A percentile compares a stretch with the other conserved stretches of the same genome.
phyloP scores from a whole-genome alignment of 2,797 vertebrate genomes.

The Gallirallus australis region DNA sequence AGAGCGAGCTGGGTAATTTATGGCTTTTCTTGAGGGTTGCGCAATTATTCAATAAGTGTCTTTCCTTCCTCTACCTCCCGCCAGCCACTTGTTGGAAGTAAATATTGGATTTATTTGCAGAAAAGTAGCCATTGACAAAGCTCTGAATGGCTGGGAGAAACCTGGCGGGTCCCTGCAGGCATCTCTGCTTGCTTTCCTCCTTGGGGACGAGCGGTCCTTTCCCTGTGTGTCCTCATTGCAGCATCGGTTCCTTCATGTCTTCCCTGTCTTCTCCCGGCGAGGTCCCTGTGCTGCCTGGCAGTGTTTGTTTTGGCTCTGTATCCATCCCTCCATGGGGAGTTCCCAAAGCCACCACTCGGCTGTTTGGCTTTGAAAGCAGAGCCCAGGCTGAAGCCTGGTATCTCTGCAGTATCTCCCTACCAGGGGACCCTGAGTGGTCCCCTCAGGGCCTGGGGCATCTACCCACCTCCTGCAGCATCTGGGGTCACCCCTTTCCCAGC shows the following conservation, averaged over 20 bases:
- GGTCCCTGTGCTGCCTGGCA: not conserved
- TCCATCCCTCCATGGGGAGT: not conserved
- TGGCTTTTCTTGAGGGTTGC: conserved; percentile 71
- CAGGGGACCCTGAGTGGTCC: too few relatives aligned
- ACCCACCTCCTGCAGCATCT: too few relatives aligned
- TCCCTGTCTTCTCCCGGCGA: not conserved
- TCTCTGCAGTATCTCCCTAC: not conserved
- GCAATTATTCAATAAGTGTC: conserved; percentile 74
- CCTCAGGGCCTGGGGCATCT: too few relatives aligned
- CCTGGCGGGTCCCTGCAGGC: not conserved
- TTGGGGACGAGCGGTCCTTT: not conserved
- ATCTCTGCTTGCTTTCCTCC: not conserved
- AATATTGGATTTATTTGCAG: conserved; percentile 67
- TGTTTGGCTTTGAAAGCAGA: not conserved
- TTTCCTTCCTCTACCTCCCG: conserved; percentile 63
- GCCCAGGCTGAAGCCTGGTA: not conserved
- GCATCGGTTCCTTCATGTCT: not conserved
- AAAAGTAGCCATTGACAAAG: conserved; percentile 56
- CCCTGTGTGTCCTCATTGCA: fast-evolving
- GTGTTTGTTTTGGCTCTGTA: not conserved
- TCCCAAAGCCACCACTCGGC: not conserved
- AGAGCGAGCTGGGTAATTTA: conserved; percentile 72
- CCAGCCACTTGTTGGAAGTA: conserved; percentile 72
- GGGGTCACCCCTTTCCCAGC: fast-evolving
- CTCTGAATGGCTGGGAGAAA: conserved; percentile 4